Base-by-base conservation (phyloP, 2,113 vertebrate genomes). In the Channa argus region DNA sequence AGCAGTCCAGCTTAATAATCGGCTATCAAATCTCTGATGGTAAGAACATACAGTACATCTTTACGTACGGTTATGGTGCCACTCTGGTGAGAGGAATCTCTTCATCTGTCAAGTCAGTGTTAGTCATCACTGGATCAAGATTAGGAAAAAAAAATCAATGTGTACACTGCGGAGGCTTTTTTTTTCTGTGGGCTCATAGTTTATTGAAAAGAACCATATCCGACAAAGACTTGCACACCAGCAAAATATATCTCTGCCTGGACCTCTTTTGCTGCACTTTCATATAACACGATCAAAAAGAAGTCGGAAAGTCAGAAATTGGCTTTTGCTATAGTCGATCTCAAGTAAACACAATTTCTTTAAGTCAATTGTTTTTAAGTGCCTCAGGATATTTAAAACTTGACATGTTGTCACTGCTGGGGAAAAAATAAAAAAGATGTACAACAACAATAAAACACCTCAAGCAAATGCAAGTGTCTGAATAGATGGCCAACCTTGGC, bases 111-210 rank as follows among this genome's bases (percentile, higher is more conserved):
- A 86, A 44, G 71, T 85, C 70, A 46, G 71, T 13, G 84, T 91
- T 89, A 91, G 88, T 89, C 86, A 88, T 86, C 67, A 47, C 24
- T 1, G 53, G 74, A 85, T 88, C 82, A 76, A 88, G 77, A 88
- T 91, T 85, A 79, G 80, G 24, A 24, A 24, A 79, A 83, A 84
- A 82, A 87, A 91, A 88, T 88, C 76, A 83, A 89, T 91, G 77
- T 44, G 46, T 82, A 54, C 76, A 65, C 71, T 77, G 85, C 76
- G 80, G 83, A 86, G 85, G 86, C 75, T 90, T 82, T 74, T 79
- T 73, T 89, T 79, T 73, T 89, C 84, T 83, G 87, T 88, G 84
- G 80, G 86, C 70, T 79, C 74, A 72, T 53, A 8, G 72, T 52
- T 45, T 38, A 47, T 67, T 79, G 51, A 83, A 88, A 79, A 83